These are phyloP conservation scores for Chaetodon trifasciatus DNA, from an alignment of 2,797 vertebrate species.

Conservation along the genomic window DNA sequence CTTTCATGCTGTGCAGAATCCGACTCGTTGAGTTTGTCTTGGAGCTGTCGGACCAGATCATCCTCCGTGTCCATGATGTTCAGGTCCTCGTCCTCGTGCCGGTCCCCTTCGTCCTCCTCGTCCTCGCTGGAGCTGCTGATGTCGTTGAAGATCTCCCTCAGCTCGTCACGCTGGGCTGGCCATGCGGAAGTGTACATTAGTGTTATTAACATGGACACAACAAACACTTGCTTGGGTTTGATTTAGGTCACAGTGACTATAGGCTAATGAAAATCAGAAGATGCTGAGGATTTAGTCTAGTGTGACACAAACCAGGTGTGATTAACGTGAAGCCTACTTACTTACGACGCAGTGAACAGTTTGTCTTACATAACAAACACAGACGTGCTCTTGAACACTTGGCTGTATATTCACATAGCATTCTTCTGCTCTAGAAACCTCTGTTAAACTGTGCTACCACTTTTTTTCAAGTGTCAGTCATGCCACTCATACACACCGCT, in stretches of 20 bases:
- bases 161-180: conserved; percentile 91
- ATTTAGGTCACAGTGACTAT: conserved; percentile 12
- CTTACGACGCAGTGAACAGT: background rate
- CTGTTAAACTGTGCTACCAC: background rate
- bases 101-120: conserved; percentile 94
- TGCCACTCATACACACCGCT: background rate
- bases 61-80: conserved; percentile 98
- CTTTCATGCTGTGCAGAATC: conserved; percentile 91
- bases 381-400: background rate
- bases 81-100: conserved; percentile 94
- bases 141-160: conserved; percentile 97
- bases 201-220: conserved; percentile 40
- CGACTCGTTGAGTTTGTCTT: conserved; percentile 92
- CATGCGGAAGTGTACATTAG: conserved; percentile 36
- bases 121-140: conserved; percentile 99
- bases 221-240: conserved; percentile 1
- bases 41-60: conserved; percentile 93
- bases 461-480: conserved; percentile 14
- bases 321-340: background rate
- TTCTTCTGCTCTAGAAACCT: background rate
- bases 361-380: background rate
- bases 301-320: background rate
- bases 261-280: background rate
- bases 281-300: background rate
- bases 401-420: background rate